A percentile compares a stretch with the other conserved stretches of the same genome.
These are phyloP conservation scores for Enoplosus armatus DNA, from an alignment of 2,797 vertebrate genomes.

Conservation along the genomic window DNA sequence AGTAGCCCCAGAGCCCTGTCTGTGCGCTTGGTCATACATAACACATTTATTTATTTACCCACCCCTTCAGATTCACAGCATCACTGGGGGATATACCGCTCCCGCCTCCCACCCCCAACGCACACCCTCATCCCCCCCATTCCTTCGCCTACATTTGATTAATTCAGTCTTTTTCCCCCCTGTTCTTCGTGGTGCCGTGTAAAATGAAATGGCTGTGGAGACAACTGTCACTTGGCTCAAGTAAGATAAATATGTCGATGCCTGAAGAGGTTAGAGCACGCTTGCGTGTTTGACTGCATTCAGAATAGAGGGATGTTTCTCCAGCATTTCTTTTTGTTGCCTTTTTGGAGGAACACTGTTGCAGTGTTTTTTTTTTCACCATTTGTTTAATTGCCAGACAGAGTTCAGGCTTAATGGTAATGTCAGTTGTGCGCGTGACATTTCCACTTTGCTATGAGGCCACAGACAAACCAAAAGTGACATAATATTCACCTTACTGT, in stretches of 20 bases:
- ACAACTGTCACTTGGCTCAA: constrained; percentile 86
- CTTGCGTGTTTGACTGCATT: constrained; percentile 59
- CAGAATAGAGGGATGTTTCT: constrained; percentile 49
- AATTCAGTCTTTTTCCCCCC: constrained; percentile 65
- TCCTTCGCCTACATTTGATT: constrained; percentile 75
- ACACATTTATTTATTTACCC: constrained; percentile 86
- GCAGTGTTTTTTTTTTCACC: constrained; percentile 25
- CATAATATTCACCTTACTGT: constrained; percentile 11
- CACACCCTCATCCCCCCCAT: constrained; percentile 20
- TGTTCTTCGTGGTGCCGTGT: constrained; percentile 60
- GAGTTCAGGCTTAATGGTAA: not conserved
- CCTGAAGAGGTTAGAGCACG: constrained; percentile 65
- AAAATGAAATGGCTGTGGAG: constrained; percentile 82
- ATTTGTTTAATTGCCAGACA: constrained; percentile 34
- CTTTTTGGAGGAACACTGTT: constrained; percentile 26
- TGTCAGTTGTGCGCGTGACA: constrained; percentile 2
- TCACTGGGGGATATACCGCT: constrained; percentile 69
- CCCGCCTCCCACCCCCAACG: not conserved
- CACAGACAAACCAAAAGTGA: not conserved
- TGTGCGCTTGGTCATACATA: constrained; percentile 84
- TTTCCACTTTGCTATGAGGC: constrained; percentile 10
- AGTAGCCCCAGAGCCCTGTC: constrained; percentile 77
- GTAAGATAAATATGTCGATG: constrained; percentile 85
- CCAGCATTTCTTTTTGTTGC: constrained; percentile 21
- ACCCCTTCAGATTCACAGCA: constrained; percentile 77